A percentile compares a stretch with the other conserved stretches of the same genome.
Conservation (phyloP, 2,113 vertebrate species). For the Myanophis thanlyinensis region DNA sequence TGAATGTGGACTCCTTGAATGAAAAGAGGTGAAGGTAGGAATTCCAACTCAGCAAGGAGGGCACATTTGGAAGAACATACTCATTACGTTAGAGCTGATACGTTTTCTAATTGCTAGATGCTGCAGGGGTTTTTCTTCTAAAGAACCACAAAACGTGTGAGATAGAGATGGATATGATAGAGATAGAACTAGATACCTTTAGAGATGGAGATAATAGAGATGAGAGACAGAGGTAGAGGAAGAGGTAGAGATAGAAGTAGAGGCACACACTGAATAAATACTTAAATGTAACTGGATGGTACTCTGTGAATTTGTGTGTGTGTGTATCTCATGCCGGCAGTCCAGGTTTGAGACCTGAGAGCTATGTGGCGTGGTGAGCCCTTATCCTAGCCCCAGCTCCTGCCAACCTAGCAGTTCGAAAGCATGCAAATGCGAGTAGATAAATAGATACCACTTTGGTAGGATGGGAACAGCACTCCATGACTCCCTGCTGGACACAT, state of each 20-base stretch:
- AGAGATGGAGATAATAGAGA: neutral
- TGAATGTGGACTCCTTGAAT: neutral
- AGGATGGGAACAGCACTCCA: no score
- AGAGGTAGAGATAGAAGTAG: neutral
- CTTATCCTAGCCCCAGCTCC: no score
- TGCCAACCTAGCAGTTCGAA: no score
- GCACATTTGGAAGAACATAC: neutral
- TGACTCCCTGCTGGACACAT: no score
- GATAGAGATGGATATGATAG: neutral
- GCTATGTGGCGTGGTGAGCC: no score
- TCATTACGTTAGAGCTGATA: neutral
- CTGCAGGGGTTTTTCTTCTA: neutral
- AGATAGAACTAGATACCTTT: neutral
- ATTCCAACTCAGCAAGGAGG: neutral
- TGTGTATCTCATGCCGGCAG: no score
- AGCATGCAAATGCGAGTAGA: no score
- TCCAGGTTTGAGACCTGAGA: no score
- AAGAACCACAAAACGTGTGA: neutral
- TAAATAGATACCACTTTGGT: no score
- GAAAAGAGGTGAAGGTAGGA: neutral
- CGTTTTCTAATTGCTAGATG: neutral
- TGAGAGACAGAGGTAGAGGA: neutral
- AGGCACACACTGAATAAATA: no score
- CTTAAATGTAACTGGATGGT: no score
- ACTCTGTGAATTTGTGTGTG: no score